Evolutionary conservation across 1,140 invertebrate genomes (phyloP).

Genomic region (Mylabris phalerata): DNA sequence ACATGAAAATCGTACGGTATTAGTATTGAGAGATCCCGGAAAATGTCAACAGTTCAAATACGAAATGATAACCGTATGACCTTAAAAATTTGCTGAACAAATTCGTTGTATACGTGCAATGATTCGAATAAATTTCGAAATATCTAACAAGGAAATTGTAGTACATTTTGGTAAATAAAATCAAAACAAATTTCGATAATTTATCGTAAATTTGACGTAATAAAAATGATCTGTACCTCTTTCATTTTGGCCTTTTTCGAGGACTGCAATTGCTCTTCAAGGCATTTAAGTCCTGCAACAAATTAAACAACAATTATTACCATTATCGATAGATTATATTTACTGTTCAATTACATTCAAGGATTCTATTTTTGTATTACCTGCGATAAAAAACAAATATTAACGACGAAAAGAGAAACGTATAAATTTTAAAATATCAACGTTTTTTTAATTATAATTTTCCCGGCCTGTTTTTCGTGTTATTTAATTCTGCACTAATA

Average conservation of each 20-base stretch:
- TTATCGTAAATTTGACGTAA: too few species aligned
- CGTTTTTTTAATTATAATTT: too few species aligned
- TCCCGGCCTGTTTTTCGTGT: not conserved
- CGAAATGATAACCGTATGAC: too few species aligned
- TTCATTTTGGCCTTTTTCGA: slow-evolving; percentile 29
- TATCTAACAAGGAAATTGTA: too few species aligned
- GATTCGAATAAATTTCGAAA: too few species aligned
- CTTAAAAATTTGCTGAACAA: too few species aligned
- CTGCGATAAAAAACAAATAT: too few species aligned
- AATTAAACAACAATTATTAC: slow-evolving; percentile 6
- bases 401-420: not conserved
- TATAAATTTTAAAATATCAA: not conserved
- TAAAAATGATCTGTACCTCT: slow-evolving; percentile 23
- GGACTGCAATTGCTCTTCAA: slow-evolving; percentile 26
- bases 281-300: slow-evolving; percentile 35
- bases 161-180: too few species aligned
- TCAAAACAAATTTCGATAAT: too few species aligned
- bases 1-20: not conserved
- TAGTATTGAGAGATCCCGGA: slow-evolving; percentile 1
- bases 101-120: too few species aligned
- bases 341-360: too few species aligned
- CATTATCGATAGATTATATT: not conserved
- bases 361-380: too few species aligned
- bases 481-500: slow-evolving; percentile 38
- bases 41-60: slow-evolving; percentile 14